These are phyloP conservation scores for Sebastes flavidus DNA, from an alignment of 2,797 vertebrate genomes.

Conservation along the genomic window DNA sequence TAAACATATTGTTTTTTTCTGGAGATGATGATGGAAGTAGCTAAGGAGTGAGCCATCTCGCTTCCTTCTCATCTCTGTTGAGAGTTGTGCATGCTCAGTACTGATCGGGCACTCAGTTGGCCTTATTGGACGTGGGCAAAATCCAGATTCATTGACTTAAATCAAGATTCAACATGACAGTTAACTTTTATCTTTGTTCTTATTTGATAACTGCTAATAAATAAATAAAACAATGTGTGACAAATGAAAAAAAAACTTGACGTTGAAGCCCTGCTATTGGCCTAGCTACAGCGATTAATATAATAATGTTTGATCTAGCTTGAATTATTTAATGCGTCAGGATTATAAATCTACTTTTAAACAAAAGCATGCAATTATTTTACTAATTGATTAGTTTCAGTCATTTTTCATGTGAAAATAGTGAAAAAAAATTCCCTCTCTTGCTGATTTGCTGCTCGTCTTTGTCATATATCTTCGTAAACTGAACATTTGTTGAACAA, in stretches of 20 bases:
- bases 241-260: too few relatives aligned
- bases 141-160: too few relatives aligned
- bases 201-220: too few relatives aligned
- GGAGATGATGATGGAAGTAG: background rate
- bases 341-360: background rate
- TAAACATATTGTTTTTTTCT: background rate
- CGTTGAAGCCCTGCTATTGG: too few relatives aligned
- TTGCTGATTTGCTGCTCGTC: background rate
- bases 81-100: background rate
- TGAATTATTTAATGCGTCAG: background rate
- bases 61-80: background rate
- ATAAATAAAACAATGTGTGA: too few relatives aligned
- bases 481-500: background rate
- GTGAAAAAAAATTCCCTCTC: background rate
- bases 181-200: too few relatives aligned
- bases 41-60: background rate
- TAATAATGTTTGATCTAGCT: too few relatives aligned
- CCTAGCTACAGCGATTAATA: too few relatives aligned
- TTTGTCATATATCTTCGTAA: background rate
- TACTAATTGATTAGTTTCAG: background rate
- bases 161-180: too few relatives aligned
- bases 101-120: background rate
- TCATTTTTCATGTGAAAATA: background rate
- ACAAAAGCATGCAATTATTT: background rate
- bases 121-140: too few relatives aligned